Evolutionary conservation across 2,888 invertebrate genomes (phyloP).

Genomic region (Neoascia interrupta): DNA sequence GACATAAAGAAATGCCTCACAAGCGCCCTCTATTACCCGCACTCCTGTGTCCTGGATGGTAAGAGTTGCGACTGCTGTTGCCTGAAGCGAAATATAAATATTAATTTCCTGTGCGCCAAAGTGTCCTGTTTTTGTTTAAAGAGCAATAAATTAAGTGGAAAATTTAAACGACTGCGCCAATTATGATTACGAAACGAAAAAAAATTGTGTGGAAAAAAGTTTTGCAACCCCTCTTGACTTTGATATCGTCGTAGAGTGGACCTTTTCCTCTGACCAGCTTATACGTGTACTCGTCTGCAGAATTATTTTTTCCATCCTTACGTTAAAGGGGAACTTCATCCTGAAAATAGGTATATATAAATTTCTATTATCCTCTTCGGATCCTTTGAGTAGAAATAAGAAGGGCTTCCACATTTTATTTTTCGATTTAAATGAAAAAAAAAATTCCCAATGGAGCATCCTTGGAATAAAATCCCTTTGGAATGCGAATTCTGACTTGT

Average conservation of each 20-base stretch:
- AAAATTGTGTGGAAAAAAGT: conserved; percentile 19
- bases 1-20: conserved; percentile 62
- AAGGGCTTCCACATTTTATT: too few species aligned
- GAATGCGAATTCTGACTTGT: too few species aligned
- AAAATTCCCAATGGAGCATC: conserved; percentile 52
- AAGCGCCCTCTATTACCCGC: conserved; percentile 3
- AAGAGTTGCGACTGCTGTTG: conserved; percentile 5
- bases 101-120: conserved; percentile 66
- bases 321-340: conserved; percentile 40
- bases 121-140: conserved; percentile 57
- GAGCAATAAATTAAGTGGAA: conserved; percentile 69
- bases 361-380: too few species aligned
- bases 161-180: conserved; percentile 68
- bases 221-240: conserved; percentile 33
- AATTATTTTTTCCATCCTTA: not conserved
- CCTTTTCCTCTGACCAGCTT: not conserved
- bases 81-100: conserved; percentile 62
- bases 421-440: conserved; percentile 38
- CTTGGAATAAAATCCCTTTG: conserved; percentile 54
- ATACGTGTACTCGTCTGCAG: not conserved
- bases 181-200: conserved; percentile 61
- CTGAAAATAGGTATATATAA: too few species aligned
- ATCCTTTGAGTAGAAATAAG: too few species aligned
- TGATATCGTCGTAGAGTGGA: conserved; percentile 11
- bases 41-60: not conserved